Conservation (phyloP, 2,113 vertebrate species). For the Cheilinus undulatus region DNA sequence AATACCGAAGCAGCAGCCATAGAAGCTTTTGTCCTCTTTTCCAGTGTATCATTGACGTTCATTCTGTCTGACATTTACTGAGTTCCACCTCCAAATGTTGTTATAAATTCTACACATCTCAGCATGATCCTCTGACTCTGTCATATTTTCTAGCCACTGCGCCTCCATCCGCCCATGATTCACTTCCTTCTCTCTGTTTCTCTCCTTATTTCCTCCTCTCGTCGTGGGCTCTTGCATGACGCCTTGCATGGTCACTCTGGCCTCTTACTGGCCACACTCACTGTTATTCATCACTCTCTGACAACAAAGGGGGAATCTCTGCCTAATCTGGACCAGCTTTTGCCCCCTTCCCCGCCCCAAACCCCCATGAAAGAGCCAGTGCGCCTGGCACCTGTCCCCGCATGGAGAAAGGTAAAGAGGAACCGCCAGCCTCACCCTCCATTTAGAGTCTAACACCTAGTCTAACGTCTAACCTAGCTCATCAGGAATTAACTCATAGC, state of each 20-base stretch:
- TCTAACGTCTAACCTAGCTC: slow-evolving; percentile 33
- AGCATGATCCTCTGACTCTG: slow-evolving; percentile 30
- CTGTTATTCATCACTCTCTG: slow-evolving; percentile 59
- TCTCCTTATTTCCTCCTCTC: slow-evolving; percentile 60
- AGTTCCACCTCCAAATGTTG: background rate
- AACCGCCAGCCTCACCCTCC: background rate
- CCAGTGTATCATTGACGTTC: slow-evolving; percentile 5
- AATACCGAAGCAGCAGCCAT: background rate
- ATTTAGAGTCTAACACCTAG: slow-evolving; percentile 41
- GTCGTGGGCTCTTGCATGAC: slow-evolving; percentile 55
- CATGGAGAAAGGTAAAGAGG: slow-evolving; percentile 97
- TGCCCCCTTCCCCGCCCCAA: slow-evolving; percentile 81
- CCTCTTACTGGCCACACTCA: slow-evolving; percentile 36
- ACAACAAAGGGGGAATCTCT: slow-evolving; percentile 86
- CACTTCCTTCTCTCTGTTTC: slow-evolving; percentile 62
- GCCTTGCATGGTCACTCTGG: slow-evolving; percentile 51
- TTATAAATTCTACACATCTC: slow-evolving; percentile 10
- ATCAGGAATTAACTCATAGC: slow-evolving; percentile 12
- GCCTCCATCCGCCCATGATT: slow-evolving; percentile 47
- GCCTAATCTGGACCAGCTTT: slow-evolving; percentile 88
- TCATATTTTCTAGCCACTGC: slow-evolving; percentile 37
- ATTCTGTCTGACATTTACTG: slow-evolving; percentile 15
- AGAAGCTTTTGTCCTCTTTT: background rate
- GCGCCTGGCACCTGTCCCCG: slow-evolving; percentile 86
- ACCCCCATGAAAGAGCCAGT: slow-evolving; percentile 84